Evolutionary conservation across 2,888 invertebrate species (phyloP), one percentile per base, ranked within the genome.

Genomic region (Mesochorus sp.): DNA sequence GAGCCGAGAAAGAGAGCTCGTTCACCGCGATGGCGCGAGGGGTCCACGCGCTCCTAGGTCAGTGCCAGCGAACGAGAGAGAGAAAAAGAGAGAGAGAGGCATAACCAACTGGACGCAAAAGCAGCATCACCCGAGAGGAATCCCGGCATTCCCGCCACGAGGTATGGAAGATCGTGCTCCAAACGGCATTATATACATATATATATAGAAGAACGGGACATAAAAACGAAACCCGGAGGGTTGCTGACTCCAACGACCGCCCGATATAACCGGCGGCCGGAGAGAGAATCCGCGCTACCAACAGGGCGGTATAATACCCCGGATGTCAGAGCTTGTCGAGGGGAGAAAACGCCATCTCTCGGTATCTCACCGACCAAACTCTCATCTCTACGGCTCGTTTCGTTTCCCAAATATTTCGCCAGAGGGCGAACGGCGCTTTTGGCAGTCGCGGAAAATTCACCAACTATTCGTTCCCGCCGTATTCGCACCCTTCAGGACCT

Each of bases 21-120:
- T 76, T 71, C 37, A 82, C 83, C 83, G 84, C 81, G 85, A 83
- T 85, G 85, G 84, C 83, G 84, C 81, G 81, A 77, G 77, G 81
- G 82, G 83, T 71, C 71, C 87, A 84, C 84, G 86, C 89, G 87
- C 21, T 71, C 79, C 53, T 89, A 89, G 88, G 88, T 87, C 88
- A 89, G 89, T 87, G 85, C 86, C 79, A 71, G 66, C 82, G 84
- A 80, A 80, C 81, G 72, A 26, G 21, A 70, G 44, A n/a, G 49
- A 49, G 59, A 57, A 26, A 57, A 59, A 37, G 37, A 62, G 55
- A 21, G 49, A 70, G 51, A 72, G 57, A 68, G 44, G 73, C 67
- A 67, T 51, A 49, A 71, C 73, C 76, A 59, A 66, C 68, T 26
- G 71, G 62, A 57, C 61, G 55, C 49, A 62, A 59, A 44, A 17